Percentiles rank a stretch among this genome's conserved stretches.
These are phyloP conservation scores for Fragum whitleyi DNA, from an alignment of 2,888 invertebrate species.

Conservation along the genomic window DNA sequence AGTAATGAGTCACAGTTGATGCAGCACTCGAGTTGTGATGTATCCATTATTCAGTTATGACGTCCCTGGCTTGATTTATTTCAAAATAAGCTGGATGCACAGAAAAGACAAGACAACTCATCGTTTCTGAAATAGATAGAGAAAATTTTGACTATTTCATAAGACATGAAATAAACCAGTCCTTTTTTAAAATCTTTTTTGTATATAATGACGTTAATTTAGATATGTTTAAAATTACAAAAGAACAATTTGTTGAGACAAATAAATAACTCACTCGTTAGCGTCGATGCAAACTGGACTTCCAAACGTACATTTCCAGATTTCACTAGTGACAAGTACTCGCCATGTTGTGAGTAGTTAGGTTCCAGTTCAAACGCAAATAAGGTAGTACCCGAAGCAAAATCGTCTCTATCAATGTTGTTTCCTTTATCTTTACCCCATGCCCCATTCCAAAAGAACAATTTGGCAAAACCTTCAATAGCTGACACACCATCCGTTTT, in stretches of 20 bases:
- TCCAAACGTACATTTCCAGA: slow-evolving; percentile 36
- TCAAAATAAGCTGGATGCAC: slow-evolving; percentile 30
- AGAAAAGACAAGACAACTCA: slow-evolving; percentile 34
- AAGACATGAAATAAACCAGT: background rate
- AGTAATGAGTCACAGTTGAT: slow-evolving; percentile 26
- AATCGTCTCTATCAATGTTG: slow-evolving; percentile 14
- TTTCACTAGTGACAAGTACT: slow-evolving; percentile 39
- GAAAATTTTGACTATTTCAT: background rate
- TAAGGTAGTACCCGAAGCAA: slow-evolving; percentile 11
- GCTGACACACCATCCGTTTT: background rate
- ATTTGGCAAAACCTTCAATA: slow-evolving; percentile 32
- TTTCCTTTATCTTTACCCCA: slow-evolving; percentile 33
- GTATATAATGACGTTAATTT: background rate
- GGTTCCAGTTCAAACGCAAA: slow-evolving; percentile 44
- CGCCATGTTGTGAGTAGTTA: slow-evolving; percentile 32
- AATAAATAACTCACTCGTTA: slow-evolving; percentile 16
- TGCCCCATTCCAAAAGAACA: slow-evolving; percentile 21
- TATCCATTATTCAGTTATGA: slow-evolving; percentile 32
- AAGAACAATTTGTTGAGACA: background rate
- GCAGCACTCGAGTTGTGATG: slow-evolving; percentile 28
- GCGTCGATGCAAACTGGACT: slow-evolving; percentile 24
- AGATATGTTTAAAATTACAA: background rate
- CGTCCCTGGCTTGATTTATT: slow-evolving; percentile 25
- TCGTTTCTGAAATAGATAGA: slow-evolving; percentile 7
- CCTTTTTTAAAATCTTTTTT: background rate